phyloP scores from a whole-genome alignment of 2,113 vertebrate species.

The Gymnobelideus leadbeateri region DNA sequence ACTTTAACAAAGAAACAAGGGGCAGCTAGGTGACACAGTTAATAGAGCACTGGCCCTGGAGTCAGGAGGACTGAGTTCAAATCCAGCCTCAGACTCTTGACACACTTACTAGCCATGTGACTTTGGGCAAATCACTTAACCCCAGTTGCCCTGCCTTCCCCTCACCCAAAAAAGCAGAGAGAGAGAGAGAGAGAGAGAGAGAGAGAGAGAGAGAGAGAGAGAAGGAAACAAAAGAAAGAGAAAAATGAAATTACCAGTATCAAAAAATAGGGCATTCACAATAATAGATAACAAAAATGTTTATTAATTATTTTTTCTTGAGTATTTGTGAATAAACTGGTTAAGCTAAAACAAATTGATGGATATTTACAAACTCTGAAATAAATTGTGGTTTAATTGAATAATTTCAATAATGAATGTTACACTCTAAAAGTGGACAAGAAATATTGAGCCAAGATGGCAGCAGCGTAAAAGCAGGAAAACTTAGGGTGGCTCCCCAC shows the following conservation, averaged over 20 bases:
- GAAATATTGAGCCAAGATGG: not conserved
- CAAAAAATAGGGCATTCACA: not conserved
- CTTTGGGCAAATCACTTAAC: no score
- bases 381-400: not conserved
- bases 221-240: not conserved
- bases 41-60: no score
- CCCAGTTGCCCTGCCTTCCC: no score
- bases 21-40: no score
- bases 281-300: not conserved
- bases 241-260: not conserved
- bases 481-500: no score
- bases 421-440: not conserved
- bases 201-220: no score
- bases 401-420: no score
- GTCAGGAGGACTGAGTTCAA: no score
- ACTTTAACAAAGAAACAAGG: not conserved
- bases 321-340: not conserved
- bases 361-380: not conserved
- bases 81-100: no score
- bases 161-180: no score
- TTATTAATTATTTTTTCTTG: not conserved
- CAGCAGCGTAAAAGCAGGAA: not conserved
- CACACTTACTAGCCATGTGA: no score
- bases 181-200: no score
- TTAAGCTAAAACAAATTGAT: not conserved